Base-by-base conservation (phyloP, 1,140 invertebrate genomes). In the Coelopa frigida region DNA sequence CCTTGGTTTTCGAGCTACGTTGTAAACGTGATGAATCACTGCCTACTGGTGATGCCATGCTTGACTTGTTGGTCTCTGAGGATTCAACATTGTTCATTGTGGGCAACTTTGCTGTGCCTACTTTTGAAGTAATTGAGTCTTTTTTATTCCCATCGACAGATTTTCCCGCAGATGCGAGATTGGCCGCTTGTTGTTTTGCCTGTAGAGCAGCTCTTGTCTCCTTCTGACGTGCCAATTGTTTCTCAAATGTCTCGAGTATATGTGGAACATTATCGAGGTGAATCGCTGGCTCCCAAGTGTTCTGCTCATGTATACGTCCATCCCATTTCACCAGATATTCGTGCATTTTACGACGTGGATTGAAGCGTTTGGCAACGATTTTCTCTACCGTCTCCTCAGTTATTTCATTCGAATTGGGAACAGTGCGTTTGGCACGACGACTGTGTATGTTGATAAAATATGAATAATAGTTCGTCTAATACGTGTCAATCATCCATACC, bases 281-380 rank as follows among this genome's bases (percentile, higher is more conserved):
- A 33, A 81, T 76, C 15, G 78, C 75, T 3, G 85, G 81, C 59
- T 89, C 86, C 86, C 86, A 89, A 11, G 85, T 86, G 63, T 85
- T 87, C 44, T 81, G 76, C 47, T 85, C 81, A 57, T 82, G 78
- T 20, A 78, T 72, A 57, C 81, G 84, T 47, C 83, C 81, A 63
- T 87, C 84, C 86, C 86, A 89, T 68, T 89, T 89, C 11, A 89
- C 74, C 54, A 87, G 70, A 70, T 87, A 89, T 70, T 89, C 86
- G 52, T 82, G 81, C 44, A 79, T 80, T 60, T 81, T 83, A 44
- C 80, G 82, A 33, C 83, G 78, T 5, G 83, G 81, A 72, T 88
- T 89, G 58, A 81, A 87, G 12, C 86, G 73, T 63, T 87, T 87
- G 8, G 84, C 84, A 24, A 88, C 73, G 49, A 89, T 87, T 71